Conservation (phyloP, 2,888 invertebrate genomes). For the Parascotia fuliginaria region DNA sequence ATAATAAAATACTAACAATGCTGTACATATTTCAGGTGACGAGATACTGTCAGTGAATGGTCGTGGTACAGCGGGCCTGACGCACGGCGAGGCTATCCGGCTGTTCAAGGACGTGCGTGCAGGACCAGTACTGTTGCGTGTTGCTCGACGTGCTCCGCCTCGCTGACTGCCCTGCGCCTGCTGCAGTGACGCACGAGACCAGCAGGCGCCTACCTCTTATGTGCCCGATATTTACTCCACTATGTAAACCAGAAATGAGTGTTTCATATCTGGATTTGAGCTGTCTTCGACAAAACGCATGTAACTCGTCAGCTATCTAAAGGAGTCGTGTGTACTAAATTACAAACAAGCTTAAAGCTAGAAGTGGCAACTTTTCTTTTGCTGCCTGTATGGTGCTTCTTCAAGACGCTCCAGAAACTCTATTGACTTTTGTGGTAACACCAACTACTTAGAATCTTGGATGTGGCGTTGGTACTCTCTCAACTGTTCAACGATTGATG, state of each 20-base stretch:
- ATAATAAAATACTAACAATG: background rate
- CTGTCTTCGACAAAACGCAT: background rate
- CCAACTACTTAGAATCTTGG: too few species aligned
- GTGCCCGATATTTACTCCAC: constrained; percentile 64
- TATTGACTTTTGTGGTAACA: too few species aligned
- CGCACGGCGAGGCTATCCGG: constrained; percentile 92
- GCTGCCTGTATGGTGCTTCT: too few species aligned
- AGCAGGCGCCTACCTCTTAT: constrained; percentile 67
- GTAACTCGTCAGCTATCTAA: too few species aligned
- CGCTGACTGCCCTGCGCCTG: constrained; percentile 85
- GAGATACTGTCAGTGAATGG: constrained; percentile 93
- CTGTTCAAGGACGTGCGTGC: constrained; percentile 92
- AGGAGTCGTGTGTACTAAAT: too few species aligned
- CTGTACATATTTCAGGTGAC: constrained; percentile 87
- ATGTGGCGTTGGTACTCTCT: too few species aligned
- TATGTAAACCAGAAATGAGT: constrained; percentile 45
- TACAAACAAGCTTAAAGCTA: too few species aligned
- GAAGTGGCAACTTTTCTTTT: too few species aligned
- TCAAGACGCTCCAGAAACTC: too few species aligned
- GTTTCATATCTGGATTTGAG: too few species aligned
- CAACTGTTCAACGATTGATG: too few species aligned
- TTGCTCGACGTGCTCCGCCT: constrained; percentile 84
- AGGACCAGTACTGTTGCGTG: constrained; percentile 90
- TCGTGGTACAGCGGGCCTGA: constrained; percentile 90
- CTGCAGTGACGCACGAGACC: constrained; percentile 61